Conservation (phyloP, 2,797 vertebrate species). For the Simalia tracyae region DNA sequence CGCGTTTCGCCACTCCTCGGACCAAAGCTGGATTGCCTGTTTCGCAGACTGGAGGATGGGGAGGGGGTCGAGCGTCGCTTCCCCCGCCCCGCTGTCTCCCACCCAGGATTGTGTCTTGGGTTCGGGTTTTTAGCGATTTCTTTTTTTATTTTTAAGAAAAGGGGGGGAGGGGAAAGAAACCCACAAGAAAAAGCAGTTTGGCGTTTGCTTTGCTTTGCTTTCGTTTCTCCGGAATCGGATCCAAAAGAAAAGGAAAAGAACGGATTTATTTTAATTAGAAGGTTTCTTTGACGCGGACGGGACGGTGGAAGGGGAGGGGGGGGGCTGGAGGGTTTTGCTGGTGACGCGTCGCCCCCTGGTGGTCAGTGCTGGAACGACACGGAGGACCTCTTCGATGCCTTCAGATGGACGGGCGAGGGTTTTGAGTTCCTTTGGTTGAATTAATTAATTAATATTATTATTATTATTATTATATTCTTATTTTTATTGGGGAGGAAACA, state of each 20-base stretch:
- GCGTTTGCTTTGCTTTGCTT: background rate
- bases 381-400: constrained; percentile 17
- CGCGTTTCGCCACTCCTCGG: constrained; percentile 51
- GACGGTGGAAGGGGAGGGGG: background rate
- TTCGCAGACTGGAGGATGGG: constrained; percentile 7
- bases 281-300: constrained; percentile 19
- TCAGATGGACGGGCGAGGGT: background rate
- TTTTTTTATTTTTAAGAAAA: no score
- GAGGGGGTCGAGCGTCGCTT: background rate
- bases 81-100: background rate
- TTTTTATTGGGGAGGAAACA: constrained; percentile 22
- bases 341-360: constrained; percentile 52
- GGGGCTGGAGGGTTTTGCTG: background rate
- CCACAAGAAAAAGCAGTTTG: background rate
- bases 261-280: constrained; percentile 40
- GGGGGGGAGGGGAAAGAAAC: background rate
- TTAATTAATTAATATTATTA: constrained; percentile 22
- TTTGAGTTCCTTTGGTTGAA: background rate
- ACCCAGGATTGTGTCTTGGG: background rate
- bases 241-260: no score
- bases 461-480: constrained; percentile 22
- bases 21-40: constrained; percentile 69
- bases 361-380: constrained; percentile 32
- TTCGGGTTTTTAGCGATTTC: background rate
- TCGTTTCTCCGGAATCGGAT: background rate